Percentiles rank a stretch among this genome's conserved stretches.
Conservation (phyloP, 2,797 vertebrate genomes). For the Crenuchus spilurus region DNA sequence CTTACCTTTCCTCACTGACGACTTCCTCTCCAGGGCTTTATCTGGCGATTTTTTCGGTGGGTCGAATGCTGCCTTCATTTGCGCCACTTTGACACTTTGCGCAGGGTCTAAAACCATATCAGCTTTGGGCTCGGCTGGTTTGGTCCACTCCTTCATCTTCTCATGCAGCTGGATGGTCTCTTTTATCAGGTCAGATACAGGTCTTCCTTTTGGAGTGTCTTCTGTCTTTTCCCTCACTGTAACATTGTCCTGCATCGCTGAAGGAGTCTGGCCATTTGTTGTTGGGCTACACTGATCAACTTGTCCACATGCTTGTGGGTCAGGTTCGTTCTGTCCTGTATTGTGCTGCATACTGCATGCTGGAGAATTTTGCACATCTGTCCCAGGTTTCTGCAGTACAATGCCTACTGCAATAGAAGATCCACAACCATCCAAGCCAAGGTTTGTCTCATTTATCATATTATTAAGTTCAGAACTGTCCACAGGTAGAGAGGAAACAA, state of each 20-base stretch:
- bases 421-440: slow-evolving; percentile 26
- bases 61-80: slow-evolving; percentile 83
- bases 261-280: slow-evolving; percentile 43
- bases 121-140: slow-evolving; percentile 65
- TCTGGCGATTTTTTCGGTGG: slow-evolving; percentile 73
- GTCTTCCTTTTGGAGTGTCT: slow-evolving; percentile 63
- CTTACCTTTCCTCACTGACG: slow-evolving; percentile 79
- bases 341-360: slow-evolving; percentile 31
- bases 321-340: slow-evolving; percentile 41
- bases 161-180: slow-evolving; percentile 77
- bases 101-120: slow-evolving; percentile 67
- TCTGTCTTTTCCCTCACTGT: slow-evolving; percentile 57
- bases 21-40: slow-evolving; percentile 72
- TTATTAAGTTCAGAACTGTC: slow-evolving; percentile 15
- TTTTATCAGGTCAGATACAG: slow-evolving; percentile 79
- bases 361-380: slow-evolving; percentile 25
- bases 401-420: slow-evolving; percentile 3
- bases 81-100: slow-evolving; percentile 76
- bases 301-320: slow-evolving; percentile 22
- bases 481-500: slow-evolving; percentile 14
- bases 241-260: not conserved
- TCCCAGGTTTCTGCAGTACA: slow-evolving; percentile 20
- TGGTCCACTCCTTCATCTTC: slow-evolving; percentile 75
- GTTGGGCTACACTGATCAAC: slow-evolving; percentile 39
- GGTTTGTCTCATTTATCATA: slow-evolving; percentile 25